Evolutionary conservation across 2,888 invertebrate species (phyloP), one percentile per base, ranked within the genome.

Genomic region (Miltochrista miniata): DNA sequence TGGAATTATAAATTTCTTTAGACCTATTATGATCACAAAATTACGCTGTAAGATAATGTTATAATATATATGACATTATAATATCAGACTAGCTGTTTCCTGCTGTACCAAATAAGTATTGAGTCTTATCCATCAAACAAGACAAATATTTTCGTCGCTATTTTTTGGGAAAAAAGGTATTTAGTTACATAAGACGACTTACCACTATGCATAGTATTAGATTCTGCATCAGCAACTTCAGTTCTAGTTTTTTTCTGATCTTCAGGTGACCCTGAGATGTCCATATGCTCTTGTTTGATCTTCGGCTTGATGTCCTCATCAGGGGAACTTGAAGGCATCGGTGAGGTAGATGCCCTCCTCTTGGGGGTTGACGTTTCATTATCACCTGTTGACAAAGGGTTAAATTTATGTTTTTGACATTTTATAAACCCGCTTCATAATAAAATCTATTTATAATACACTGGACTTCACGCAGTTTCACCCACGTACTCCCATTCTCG

Each of bases 171-270:
- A n/a, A n/a, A n/a, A n/a, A n/a, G n/a, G n/a, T n/a, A n/a, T n/a
- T n/a, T n/a, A n/a, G n/a, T n/a, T n/a, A n/a, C n/a, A 5, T 36
- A 30, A 35, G 35, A 13, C 29, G 13, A 92, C 95, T 95, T 85
- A 97, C 97, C 97, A 90, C 97, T 96, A 87, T 96, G 96, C 89
- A 96, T 95, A 52, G 97, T 97, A 81, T 97, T 97, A 31, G 97
- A 96, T 84, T 97, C 97, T 42, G 97, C 97, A 81, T 97, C 97
- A 56, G 95, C 96, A 33, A 96, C 94, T 86, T 96, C 96, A 48
- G 96, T 96, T 79, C 96, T 93, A 36, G 94, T 94, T 74, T 96
- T 96, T 83, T 96, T 96, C 61, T 93, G 92, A 61, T 93, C 93
- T 68, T 94, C 94, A 40, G 93, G 93, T 15, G 94, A 94, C 3